phyloP scores from a whole-genome alignment of 1,140 invertebrate species.

The Brachionus calyciflorus region DNA sequence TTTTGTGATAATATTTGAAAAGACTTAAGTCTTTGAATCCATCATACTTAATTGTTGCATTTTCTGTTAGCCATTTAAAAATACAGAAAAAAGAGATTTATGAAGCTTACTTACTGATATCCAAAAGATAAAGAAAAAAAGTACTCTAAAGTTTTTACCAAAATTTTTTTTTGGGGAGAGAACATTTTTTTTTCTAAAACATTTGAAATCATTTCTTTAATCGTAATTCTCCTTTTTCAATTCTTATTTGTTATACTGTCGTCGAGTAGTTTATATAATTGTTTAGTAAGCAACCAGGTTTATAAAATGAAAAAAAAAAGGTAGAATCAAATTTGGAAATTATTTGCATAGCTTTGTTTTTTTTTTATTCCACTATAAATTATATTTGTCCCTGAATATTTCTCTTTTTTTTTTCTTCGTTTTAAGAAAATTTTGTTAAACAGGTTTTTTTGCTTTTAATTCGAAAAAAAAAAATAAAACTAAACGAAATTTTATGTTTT shows the following conservation, averaged over 20 bases:
- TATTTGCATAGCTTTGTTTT: slow-evolving; percentile 11
- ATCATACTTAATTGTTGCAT: no score
- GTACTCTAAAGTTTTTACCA: no score
- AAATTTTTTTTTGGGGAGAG: no score
- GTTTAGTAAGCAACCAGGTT: slow-evolving; percentile 27
- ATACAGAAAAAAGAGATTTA: no score
- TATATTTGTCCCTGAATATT: slow-evolving; percentile 16
- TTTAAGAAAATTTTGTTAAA: not conserved
- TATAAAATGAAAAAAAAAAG: not conserved
- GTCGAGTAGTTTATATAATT: slow-evolving; percentile 13
- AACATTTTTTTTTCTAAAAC: no score
- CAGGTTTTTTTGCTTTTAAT: no score
- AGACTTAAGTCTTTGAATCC: no score
- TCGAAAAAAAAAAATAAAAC: not conserved
- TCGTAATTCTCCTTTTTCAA: not conserved
- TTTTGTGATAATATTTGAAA: no score
- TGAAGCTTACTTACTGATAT: no score
- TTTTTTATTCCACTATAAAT: not conserved
- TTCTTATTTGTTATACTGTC: slow-evolving; percentile 5
- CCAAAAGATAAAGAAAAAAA: no score
- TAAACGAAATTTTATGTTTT: not conserved
- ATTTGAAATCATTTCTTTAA: not conserved
- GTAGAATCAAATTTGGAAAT: slow-evolving; percentile 38
- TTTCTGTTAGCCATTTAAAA: no score
- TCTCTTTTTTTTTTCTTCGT: not conserved